A percentile compares a stretch with the other conserved stretches of the same genome.
phyloP scores from a whole-genome alignment of 1,140 invertebrate genomes.

The Dinothrombium tinctorium region DNA sequence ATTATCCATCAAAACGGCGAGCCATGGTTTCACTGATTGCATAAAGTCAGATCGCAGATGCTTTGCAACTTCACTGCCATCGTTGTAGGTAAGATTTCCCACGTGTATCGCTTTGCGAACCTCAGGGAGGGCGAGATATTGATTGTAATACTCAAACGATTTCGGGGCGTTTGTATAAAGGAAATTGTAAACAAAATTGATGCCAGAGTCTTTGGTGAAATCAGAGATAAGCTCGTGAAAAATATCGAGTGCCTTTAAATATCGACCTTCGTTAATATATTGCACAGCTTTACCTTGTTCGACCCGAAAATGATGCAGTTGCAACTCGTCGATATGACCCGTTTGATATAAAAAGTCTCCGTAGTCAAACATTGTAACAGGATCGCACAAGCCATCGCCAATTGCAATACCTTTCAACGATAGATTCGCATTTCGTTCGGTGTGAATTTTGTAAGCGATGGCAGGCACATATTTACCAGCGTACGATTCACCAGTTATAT shows the following conservation, averaged over 20 bases:
- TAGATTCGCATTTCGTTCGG: constrained; percentile 22
- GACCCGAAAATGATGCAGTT: no score
- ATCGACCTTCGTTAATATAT: no score
- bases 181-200: constrained; percentile 53
- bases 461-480: constrained; percentile 44
- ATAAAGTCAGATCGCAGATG: constrained; percentile 51
- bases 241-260: no score
- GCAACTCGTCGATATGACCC: constrained; percentile 37
- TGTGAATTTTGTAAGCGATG: constrained; percentile 44
- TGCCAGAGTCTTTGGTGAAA: constrained; percentile 52
- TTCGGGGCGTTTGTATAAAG: constrained; percentile 29
- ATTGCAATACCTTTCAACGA: constrained; percentile 38
- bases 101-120: constrained; percentile 51
- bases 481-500: constrained; percentile 18
- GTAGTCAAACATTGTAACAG: constrained; percentile 46
- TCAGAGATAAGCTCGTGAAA: constrained; percentile 32
- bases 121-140: constrained; percentile 23
- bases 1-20: constrained; percentile 35
- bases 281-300: no score
- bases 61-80: constrained; percentile 29
- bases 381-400: constrained; percentile 61
- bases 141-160: constrained; percentile 21
- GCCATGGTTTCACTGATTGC: constrained; percentile 47
- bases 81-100: constrained; percentile 42
- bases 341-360: constrained; percentile 55